Evolutionary conservation across 2,888 invertebrate species (phyloP), one percentile per base, ranked within the genome.

Genomic region (Orthosia gracilis): DNA sequence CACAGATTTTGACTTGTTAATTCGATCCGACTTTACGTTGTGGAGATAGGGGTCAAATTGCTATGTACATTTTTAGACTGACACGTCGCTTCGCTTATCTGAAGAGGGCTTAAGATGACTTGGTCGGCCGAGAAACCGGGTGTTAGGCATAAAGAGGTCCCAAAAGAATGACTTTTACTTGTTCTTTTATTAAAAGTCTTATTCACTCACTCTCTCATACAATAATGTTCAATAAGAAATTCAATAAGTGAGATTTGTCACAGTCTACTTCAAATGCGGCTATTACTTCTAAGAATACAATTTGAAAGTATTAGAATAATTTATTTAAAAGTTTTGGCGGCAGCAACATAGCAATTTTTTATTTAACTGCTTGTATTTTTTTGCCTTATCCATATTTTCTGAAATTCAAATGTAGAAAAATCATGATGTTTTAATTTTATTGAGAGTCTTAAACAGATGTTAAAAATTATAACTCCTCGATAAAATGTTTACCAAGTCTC

Each of bases 231-330:
- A 40, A 7, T 73, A 21, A 23, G 0, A 40, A 75, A 40, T 21
- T 72, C 26, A 49, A 40, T 50, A 50, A 18, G 5, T 45, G 40
- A 26, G 21, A 17, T 40, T 58, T 47, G 12, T 52, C 58, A 11
- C 18, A 31, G 67, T 47, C 57, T 49, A 58, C 57, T 71, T 65
- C 65, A 68, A 69, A 76, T 59, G 77, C 68, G 64, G 85, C 68
- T 71, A 66, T 76, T 84, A 81, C 76, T 71, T 84, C 47, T 55
- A 54, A 62, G 31, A 71, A 21, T 55, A 11, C 67, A 21, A 31
- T 84, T 83, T 73, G 12, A 69, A 73, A 69, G 58, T 72, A 84
- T 64, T 71, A 81, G 70, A 84, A 67, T 85, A 85, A 69, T 68
- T 59, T 75, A 84, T 71, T 68, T 59, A 54, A 61, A 50, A 2